Percentiles rank a stretch among this genome's conserved stretches.
Conservation (phyloP, 1,140 invertebrate species). For the Lerema accius region DNA sequence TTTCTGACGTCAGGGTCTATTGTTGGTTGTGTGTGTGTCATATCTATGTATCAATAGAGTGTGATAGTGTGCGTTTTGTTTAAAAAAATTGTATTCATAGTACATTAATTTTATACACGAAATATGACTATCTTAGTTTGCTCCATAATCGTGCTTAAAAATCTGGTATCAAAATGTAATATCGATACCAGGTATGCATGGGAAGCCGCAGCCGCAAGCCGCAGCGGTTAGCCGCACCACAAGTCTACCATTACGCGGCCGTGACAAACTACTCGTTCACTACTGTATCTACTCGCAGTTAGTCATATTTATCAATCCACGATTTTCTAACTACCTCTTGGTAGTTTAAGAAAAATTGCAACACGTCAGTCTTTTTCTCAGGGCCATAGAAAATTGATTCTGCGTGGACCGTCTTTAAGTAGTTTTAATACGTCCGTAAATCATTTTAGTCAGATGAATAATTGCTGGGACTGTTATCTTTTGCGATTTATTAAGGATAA, state of each 20-base stretch:
- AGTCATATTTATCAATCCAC: constrained; percentile 47
- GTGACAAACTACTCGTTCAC: constrained; percentile 39
- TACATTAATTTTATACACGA: too few species aligned
- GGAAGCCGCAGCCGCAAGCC: constrained; percentile 8
- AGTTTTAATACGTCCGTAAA: constrained; percentile 21
- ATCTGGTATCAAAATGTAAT: too few species aligned
- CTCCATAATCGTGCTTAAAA: too few species aligned
- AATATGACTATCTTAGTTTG: too few species aligned
- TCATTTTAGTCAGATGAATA: constrained; percentile 30
- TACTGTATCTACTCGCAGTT: constrained; percentile 45
- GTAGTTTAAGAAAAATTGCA: constrained; percentile 42
- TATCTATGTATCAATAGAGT: too few species aligned
- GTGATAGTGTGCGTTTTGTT: too few species aligned
- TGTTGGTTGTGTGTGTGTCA: too few species aligned
- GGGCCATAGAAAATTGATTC: constrained; percentile 29
- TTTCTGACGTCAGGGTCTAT: too few species aligned
- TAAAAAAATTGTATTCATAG: too few species aligned
- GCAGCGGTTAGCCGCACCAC: too few species aligned
- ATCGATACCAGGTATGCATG: too few species aligned
- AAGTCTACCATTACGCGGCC: constrained; percentile 18
- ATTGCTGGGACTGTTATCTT: constrained; percentile 27
- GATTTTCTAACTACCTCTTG: constrained; percentile 44
- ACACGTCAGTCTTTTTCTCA: constrained; percentile 8
- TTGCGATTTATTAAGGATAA: constrained; percentile 30
- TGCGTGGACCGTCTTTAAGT: constrained; percentile 15